Base-by-base conservation (phyloP, 1,140 invertebrate species). In the Limonius californicus region DNA sequence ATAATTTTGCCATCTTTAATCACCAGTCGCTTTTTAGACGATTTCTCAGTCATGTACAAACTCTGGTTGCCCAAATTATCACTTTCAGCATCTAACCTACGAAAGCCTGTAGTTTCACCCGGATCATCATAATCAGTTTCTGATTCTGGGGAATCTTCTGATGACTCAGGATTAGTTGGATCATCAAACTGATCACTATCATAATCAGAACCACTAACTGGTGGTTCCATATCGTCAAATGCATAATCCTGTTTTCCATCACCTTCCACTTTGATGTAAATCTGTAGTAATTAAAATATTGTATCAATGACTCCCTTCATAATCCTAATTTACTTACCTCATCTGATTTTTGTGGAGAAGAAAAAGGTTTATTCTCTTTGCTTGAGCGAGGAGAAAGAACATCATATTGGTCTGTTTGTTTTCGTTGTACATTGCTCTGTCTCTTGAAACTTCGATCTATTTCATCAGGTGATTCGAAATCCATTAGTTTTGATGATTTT, bases 401-500 rank as follows among this genome's bases (percentile, higher is more conserved):
- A 16, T 67, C 70, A 56, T 70, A 68, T 8, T 71, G 64, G 19
- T 73, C 72, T 1, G 71, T 69, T 72, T 71, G 76, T 70, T 79
- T 78, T 45, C 74, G 74, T 18, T 61, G 53, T 12, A 57, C 11
- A 14, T 73, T 69, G 0, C 72, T 74, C 55, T 78, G 77, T n/a
- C 79, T 73, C 39, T 82, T 79, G 56, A 75, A 75, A 18, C 78
- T 78, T 83, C 83, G 54, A 82, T 82, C 76, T 19, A 75, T 74
- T 63, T 94, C 90, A 75, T 95, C 92, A 0, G 89, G 89, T 0
- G 91, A 91, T 73, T 95, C 92, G 79, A 94, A 95, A 76, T 95
- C 94, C 75, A 94, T 89, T 9, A 97, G 79, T 76, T 97, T 97
- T 0, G 93, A 94, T 6, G 94, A 96, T 76, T 97, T 97, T 78